These are phyloP conservation scores for Lepidochrysops patricia DNA, from an alignment of 2,888 invertebrate genomes.

Conservation along the genomic window DNA sequence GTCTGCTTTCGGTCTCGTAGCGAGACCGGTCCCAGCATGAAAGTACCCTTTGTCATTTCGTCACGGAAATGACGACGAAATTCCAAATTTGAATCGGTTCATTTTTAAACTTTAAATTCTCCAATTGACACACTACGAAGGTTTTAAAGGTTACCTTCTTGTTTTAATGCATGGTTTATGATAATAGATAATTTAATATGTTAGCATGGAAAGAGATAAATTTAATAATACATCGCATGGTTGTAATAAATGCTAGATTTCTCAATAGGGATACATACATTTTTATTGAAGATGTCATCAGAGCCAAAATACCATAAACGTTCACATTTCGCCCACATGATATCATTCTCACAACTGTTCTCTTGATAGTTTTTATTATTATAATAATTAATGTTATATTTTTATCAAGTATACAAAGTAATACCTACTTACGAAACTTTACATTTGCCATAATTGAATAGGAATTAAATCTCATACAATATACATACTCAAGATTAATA, in stretches of 20 bases:
- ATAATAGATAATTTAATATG: slow-evolving; percentile 7
- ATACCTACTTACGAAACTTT: background rate
- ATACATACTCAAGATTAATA: no score
- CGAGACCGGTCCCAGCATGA: slow-evolving; percentile 6
- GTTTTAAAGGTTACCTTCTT: slow-evolving; percentile 11
- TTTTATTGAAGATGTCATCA: slow-evolving; percentile 27
- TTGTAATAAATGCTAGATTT: slow-evolving; percentile 9
- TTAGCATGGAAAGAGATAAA: slow-evolving; percentile 7
- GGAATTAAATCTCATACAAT: background rate
- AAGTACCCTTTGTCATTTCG: slow-evolving; percentile 12
- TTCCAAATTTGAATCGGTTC: slow-evolving; percentile 11
- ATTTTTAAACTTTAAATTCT: background rate
- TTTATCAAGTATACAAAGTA: background rate
- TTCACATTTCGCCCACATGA: slow-evolving; percentile 18
- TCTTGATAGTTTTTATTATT: slow-evolving; percentile 4
- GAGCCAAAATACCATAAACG: slow-evolving; percentile 28
- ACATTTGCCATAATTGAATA: no score
- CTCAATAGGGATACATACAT: slow-evolving; percentile 12
- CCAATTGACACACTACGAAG: slow-evolving; percentile 9
- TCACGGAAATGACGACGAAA: slow-evolving; percentile 11
- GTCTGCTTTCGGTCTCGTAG: slow-evolving; percentile 2
- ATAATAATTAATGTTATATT: background rate
- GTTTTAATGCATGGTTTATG: slow-evolving; percentile 7
- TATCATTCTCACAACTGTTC: slow-evolving; percentile 5
- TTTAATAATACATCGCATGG: slow-evolving; percentile 9